phyloP scores from a whole-genome alignment of 2,113 vertebrate genomes.

The Protobothrops mucrosquamatus region DNA sequence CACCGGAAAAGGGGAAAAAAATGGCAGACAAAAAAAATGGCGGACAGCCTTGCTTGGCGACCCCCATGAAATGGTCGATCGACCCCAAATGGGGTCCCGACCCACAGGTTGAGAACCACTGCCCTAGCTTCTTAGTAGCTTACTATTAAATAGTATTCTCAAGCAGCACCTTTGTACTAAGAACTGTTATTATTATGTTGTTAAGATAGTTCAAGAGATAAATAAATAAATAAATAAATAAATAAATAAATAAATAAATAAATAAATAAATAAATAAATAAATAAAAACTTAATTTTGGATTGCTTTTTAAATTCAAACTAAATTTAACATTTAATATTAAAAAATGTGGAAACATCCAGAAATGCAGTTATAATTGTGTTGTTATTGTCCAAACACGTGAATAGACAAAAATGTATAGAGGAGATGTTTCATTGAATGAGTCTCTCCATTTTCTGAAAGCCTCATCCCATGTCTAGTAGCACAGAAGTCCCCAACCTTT shows the following conservation, averaged over 20 bases:
- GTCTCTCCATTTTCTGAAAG: background rate
- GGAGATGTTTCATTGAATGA: background rate
- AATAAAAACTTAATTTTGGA: background rate
- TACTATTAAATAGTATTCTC: background rate
- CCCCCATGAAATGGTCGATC: no score
- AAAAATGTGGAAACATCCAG: background rate
- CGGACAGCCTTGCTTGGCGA: no score
- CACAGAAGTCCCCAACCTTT: no score
- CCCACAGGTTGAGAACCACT: no score
- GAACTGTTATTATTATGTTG: background rate
- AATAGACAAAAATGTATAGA: background rate
- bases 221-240: background rate
- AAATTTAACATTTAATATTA: background rate
- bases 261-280: no score
- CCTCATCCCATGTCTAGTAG: no score
- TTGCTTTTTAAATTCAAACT: background rate
- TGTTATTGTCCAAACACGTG: background rate
- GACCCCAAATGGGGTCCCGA: no score
- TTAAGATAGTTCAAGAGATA: background rate
- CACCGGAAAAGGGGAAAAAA: no score
- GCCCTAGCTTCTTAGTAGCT: background rate
- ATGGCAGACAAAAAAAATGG: no score
- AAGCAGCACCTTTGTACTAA: background rate
- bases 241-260: no score
- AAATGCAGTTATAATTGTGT: background rate